phyloP scores from a whole-genome alignment of 2,797 vertebrate genomes.

The Acrocephalus scirpaceus region DNA sequence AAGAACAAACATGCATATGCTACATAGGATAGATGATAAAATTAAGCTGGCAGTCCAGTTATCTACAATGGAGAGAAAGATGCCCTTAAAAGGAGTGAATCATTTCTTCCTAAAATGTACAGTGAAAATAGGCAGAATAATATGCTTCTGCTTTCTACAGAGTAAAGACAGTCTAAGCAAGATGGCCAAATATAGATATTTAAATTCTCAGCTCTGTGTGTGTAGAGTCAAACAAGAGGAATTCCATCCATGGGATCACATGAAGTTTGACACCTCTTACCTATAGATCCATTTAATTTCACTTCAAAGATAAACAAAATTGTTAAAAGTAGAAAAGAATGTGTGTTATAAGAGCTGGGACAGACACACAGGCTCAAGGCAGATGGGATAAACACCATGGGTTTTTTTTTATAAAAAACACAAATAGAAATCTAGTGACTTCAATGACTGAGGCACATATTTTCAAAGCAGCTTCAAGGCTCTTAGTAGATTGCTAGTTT shows the following conservation, averaged over 20 bases:
- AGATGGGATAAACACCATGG: background rate
- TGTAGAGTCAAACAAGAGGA: background rate
- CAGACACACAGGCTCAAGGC: background rate
- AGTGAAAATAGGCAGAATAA: background rate
- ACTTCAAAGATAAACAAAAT: background rate
- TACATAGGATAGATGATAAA: background rate
- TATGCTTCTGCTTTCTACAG: background rate
- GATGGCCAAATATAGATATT: background rate
- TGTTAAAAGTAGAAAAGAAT: background rate
- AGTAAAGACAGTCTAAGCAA: background rate
- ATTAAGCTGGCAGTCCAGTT: background rate
- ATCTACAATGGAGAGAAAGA: background rate
- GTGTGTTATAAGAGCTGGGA: background rate
- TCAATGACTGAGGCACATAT: background rate
- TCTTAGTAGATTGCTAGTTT: background rate
- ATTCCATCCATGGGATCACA: background rate
- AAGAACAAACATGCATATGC: background rate
- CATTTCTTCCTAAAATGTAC: conserved; percentile 15
- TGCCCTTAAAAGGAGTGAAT: conserved; percentile 40
- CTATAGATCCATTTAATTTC: background rate
- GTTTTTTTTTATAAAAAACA: background rate
- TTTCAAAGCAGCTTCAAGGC: background rate
- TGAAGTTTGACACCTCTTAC: background rate
- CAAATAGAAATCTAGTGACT: background rate
- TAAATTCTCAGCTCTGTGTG: background rate